Evolutionary conservation across 2,888 invertebrate species (phyloP).

Genomic region (Lepidochitona cinerea): DNA sequence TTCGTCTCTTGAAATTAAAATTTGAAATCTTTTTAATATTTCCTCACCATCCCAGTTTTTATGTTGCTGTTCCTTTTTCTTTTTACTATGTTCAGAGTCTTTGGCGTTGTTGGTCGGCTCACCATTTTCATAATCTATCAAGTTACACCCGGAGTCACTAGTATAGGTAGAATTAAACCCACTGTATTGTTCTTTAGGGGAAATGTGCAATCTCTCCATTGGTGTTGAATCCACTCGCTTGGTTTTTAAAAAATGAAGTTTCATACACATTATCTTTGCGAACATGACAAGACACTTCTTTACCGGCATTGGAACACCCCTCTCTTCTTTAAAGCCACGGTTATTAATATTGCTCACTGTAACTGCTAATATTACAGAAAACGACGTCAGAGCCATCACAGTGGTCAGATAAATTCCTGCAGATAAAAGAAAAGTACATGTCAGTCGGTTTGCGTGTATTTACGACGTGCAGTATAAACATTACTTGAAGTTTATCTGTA

Average conservation of each 20-base stretch:
- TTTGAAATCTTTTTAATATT: slow-evolving; percentile 48
- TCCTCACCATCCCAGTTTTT: slow-evolving; percentile 43
- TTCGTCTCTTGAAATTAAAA: slow-evolving; percentile 49
- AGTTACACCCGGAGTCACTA: slow-evolving; percentile 55
- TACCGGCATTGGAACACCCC: slow-evolving; percentile 45
- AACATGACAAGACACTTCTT: slow-evolving; percentile 29
- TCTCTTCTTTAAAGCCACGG: slow-evolving; percentile 47
- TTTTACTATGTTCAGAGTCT: neutral
- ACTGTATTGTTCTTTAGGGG: slow-evolving; percentile 17
- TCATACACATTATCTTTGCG: slow-evolving; percentile 47
- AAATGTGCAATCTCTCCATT: slow-evolving; percentile 1
- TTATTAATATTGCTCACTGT: slow-evolving; percentile 69
- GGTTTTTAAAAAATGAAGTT: slow-evolving; percentile 29
- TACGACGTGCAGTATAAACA: too few relatives aligned
- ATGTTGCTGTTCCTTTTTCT: neutral
- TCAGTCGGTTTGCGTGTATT: too few relatives aligned
- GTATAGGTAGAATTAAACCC: slow-evolving; percentile 38
- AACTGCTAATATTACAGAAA: slow-evolving; percentile 69
- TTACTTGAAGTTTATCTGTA: too few relatives aligned
- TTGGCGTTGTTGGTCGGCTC: slow-evolving; percentile 21
- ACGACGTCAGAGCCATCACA: slow-evolving; percentile 69
- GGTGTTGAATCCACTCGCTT: neutral
- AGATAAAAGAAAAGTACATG: neutral
- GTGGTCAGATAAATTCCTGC: slow-evolving; percentile 70
- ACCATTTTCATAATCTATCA: slow-evolving; percentile 58